Conservation (phyloP, 2,888 invertebrate genomes). For the Megamerina dolium region DNA sequence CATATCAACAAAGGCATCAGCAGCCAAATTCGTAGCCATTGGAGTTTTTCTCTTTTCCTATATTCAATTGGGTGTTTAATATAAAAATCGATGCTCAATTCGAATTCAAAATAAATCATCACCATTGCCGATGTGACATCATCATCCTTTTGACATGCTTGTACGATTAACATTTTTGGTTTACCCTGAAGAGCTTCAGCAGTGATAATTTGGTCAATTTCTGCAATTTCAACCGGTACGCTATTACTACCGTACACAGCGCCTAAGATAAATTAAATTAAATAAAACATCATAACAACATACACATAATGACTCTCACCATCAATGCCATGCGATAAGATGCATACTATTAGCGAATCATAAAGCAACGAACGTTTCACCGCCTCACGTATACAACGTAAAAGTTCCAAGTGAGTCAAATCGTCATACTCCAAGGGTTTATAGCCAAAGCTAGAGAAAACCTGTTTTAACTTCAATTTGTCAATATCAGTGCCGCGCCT, state of each 20-base stretch:
- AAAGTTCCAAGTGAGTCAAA: slow-evolving; percentile 33
- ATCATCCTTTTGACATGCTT: slow-evolving; percentile 54
- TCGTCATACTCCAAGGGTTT: slow-evolving; percentile 28
- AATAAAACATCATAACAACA: neutral
- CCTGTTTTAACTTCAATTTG: slow-evolving; percentile 24
- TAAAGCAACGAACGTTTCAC: slow-evolving; percentile 31
- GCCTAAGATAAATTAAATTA: slow-evolving; percentile 30
- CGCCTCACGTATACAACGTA: slow-evolving; percentile 29
- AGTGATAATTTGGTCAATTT: slow-evolving; percentile 51
- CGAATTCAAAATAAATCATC: too few relatives aligned
- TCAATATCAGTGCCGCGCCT: slow-evolving; percentile 43
- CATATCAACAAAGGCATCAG: slow-evolving; percentile 31
- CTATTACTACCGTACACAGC: slow-evolving; percentile 52
- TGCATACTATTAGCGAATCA: slow-evolving; percentile 44
- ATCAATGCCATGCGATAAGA: slow-evolving; percentile 44
- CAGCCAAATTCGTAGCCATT: slow-evolving; percentile 2
- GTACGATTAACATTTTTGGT: slow-evolving; percentile 55
- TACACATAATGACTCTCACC: slow-evolving; percentile 21
- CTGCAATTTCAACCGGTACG: slow-evolving; percentile 48
- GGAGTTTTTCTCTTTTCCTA: slow-evolving; percentile 3
- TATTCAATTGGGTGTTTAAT: too few relatives aligned
- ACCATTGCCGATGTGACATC: too few relatives aligned
- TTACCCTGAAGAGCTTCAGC: slow-evolving; percentile 47
- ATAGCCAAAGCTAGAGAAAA: slow-evolving; percentile 40
- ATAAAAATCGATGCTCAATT: too few relatives aligned